Evolutionary conservation across 2,888 invertebrate genomes (phyloP), one percentile per base, ranked within the genome.

Genomic region (Mesochorus sp.): DNA sequence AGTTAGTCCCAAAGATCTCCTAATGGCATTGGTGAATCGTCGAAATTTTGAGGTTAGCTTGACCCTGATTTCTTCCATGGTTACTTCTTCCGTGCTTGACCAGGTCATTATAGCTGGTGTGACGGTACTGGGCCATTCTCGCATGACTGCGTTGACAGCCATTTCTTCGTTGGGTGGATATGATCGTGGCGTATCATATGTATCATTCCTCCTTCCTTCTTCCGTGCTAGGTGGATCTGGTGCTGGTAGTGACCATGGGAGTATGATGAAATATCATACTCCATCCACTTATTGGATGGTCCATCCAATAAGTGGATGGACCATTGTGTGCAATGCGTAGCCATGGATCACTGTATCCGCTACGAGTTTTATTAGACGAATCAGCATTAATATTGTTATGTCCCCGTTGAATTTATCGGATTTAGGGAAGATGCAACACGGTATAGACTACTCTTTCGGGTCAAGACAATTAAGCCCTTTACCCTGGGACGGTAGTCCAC

Each of bases 291-390:
- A 4, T 14, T 37, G 1, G 0, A 10, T 19, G 1, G 4, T 17
- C 0, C 73, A 19, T 62, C 77, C 3, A 77, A 0, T 1, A 74
- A 12, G 5, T 67, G 49, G 4, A 70, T 10, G 0, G 59, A 66
- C 71, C 75, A 79, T 31, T 76, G 39, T 47, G 6, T 80, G 73
- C 1, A 80, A 3, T 1, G 64, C 57, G 12, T 80, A 76, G 0
- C 73, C 72, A 8, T 73, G 72, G 0, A 73, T 64, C 8, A 64
- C 21, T 1, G 70, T 70, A 17, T 70, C 70, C 0, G 49, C 44
- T 3, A 61, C 21, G 4, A 76, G 31, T 34, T 76, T 75, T 6
- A 75, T 62, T 6, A 55, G 1, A 3, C 66, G 47, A 0, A 70
- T n/a, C 0, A 75, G 5, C 19, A 75, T 51, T 2, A 79, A 0